Base-by-base conservation (phyloP, 2,888 invertebrate genomes). In the Pilophorus perplexus region DNA sequence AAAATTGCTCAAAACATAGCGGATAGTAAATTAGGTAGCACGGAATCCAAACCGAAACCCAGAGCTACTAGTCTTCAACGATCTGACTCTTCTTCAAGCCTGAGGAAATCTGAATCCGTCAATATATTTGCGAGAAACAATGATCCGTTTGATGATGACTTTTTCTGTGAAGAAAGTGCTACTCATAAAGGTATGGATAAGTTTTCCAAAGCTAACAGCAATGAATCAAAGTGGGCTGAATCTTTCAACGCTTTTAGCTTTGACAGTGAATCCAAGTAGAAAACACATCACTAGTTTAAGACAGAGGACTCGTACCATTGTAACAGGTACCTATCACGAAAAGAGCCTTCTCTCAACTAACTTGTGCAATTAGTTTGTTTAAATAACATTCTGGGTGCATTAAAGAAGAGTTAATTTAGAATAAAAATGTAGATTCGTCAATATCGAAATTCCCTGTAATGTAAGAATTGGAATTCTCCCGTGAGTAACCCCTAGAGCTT, bases 81-180 rank as follows among this genome's bases (percentile, higher is more conserved):
- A 14, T 70, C 71, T 5, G 73, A 74, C 64, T 73, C 73, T 16
- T 50, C 70, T 37, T 71, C 71, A 18, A 73, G 73, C 66, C 65
- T 73, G 48, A 70, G 89, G 74, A 93, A 93, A 77, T 92, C 92
- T 0, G 92, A 92, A 75, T 92, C 92, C 2, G 87, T 92, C 6
- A 92, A 93, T 77, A 93, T 93, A 73, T 93, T 93, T 78, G 87
- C 87, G 3, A 83, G 89, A 57, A 90, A 90, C 74, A 84, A 84
- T 48, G 93, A 93, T 79, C 93, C 93, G 1, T 93, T 93, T 74
- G 93, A 91, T 72, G 90, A 90, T 73, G 90, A 91, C 72, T 93
- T 93, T 78, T 93, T 93, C 75, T 70, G 68, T 66, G 65, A 68
- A 54, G 70, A 68, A 25, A 50, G 59, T 40, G 62, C 71, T n/a